Evolutionary conservation across 2,113 vertebrate genomes (phyloP).

Genomic region (Talpa occidentalis): DNA sequence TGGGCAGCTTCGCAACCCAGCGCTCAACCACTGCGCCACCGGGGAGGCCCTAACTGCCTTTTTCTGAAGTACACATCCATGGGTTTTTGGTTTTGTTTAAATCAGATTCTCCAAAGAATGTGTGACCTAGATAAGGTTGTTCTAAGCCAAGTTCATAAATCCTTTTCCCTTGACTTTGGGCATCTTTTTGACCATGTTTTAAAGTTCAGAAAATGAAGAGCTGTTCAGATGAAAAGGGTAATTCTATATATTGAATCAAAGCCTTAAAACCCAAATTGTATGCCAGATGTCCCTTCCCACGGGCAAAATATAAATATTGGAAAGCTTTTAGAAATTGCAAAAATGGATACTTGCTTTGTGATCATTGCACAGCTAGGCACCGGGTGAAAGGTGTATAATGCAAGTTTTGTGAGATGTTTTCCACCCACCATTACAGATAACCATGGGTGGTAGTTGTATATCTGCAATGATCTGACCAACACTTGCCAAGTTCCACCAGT

Average conservation of each 20-base stretch:
- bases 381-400: not conserved
- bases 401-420: not conserved
- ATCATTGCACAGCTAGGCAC: not conserved
- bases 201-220: constrained; percentile 37
- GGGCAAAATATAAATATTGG: not conserved
- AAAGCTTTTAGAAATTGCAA: not conserved
- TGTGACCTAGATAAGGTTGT: not conserved
- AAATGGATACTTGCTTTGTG: not conserved
- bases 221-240: constrained; percentile 5
- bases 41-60: too few species aligned
- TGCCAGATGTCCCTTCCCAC: not conserved
- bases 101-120: not conserved
- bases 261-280: not conserved
- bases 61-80: constrained; percentile 10
- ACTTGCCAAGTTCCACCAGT: not conserved
- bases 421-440: not conserved
- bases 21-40: too few species aligned
- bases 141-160: not conserved
- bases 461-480: not conserved
- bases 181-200: not conserved
- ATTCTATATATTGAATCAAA: constrained; percentile 53
- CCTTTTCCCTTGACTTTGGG: not conserved
- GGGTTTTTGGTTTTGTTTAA: not conserved
- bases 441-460: not conserved
- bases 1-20: too few species aligned